Base-by-base conservation (phyloP, 1,140 invertebrate genomes). In the Heliconius himera region DNA sequence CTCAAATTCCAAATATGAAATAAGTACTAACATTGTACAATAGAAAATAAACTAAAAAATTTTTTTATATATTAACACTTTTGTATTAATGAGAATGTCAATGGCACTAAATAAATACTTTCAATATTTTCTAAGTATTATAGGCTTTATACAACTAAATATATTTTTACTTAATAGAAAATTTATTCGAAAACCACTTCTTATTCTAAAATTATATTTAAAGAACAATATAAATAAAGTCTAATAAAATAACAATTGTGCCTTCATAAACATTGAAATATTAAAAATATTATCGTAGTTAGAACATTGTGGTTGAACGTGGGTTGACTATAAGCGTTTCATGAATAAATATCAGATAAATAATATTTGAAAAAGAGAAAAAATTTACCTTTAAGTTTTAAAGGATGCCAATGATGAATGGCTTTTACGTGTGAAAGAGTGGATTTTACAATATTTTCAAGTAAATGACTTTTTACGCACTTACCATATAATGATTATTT, bases 341-440 rank as follows among this genome's bases (percentile, higher is more conserved):
- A 66, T 66, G 60, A 26, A 66, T 66, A 0, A 66, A 66, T 66
- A 66, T 18, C 9, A 66, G 22, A 66, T 29, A 66, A 29, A 66
- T 66, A 66, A 29, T 66, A n/a, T 66, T 66, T 66, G 60, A 66
- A 26, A 66, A 66, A 26, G 60, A 26, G 56, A 66, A 66, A 66
- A 66, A 16, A 3, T 66, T 66, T 16, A 29, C 26, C 60, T 29
- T 29, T 66, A 5, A 26, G 60, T 29, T 66, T 66, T 66, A 22
- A 66, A 66, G 26, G 9, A 66, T 11, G 13, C n/a, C 9, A 26
- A 29, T 66, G n/a, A 29, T 29, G 26, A 66, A 66, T 29, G 22
- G 11, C 13, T 11, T 6, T 26, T 13, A 66, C 60, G 60, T 66
- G 60, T 29, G 3, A 66, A 46, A 49, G 4, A 49, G 46, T 49